These are phyloP conservation scores for Chrysina gloriosa DNA, from an alignment of 2,888 invertebrate species.

Conservation along the genomic window DNA sequence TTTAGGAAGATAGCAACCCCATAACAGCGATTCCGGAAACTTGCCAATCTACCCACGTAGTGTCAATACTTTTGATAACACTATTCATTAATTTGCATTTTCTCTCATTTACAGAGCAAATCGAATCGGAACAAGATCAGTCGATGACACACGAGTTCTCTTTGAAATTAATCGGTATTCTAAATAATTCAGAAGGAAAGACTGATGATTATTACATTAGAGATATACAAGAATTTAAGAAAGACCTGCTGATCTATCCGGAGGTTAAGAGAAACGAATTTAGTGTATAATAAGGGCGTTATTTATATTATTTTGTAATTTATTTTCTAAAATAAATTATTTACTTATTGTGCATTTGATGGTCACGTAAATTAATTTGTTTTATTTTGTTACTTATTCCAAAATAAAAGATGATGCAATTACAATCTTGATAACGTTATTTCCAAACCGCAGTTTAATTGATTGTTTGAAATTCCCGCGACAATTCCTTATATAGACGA, in stretches of 20 bases:
- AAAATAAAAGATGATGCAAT: too few relatives aligned
- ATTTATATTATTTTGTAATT: constrained; percentile 19
- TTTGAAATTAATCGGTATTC: constrained; percentile 14
- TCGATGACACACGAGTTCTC: constrained; percentile 4
- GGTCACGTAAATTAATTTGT: too few relatives aligned
- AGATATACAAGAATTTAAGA: constrained; percentile 26
- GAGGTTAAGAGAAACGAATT: constrained; percentile 12
- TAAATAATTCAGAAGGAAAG: constrained; percentile 20
- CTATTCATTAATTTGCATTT: background rate
- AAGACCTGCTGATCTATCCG: constrained; percentile 4
- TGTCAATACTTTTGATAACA: too few relatives aligned
- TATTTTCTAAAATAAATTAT: background rate
- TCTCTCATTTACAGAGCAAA: background rate
- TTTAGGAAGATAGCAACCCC: too few relatives aligned
- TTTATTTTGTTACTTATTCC: too few relatives aligned
- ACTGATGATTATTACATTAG: constrained; percentile 34
- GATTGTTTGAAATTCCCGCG: too few relatives aligned
- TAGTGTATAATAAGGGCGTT: background rate
- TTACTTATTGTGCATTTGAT: too few relatives aligned
- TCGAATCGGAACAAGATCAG: background rate
- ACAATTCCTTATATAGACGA: too few relatives aligned
- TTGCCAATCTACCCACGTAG: too few relatives aligned
- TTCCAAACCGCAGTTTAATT: too few relatives aligned
- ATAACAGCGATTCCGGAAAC: too few relatives aligned
- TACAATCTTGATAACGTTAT: too few relatives aligned